These are phyloP conservation scores for Gryon sp. DNA, from an alignment of 1,140 invertebrate species.

Conservation along the genomic window DNA sequence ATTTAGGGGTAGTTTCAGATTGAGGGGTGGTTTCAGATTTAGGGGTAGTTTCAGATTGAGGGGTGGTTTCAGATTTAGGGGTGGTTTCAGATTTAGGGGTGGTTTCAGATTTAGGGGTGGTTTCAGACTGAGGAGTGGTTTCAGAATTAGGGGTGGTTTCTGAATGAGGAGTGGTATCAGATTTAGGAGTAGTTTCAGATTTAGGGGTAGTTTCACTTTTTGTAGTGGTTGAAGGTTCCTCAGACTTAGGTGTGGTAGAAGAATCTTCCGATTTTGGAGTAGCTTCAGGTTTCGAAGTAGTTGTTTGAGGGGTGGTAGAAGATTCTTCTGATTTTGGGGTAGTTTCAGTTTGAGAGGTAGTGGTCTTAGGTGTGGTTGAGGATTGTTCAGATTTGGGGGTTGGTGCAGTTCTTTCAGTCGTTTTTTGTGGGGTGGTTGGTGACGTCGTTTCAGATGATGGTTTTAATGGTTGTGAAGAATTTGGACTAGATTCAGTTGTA, in stretches of 20 bases:
- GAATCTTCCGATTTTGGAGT: slow-evolving; percentile 9
- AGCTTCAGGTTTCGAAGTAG: background rate
- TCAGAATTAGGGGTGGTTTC: slow-evolving; percentile 5
- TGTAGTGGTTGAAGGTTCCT: slow-evolving; percentile 18
- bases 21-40: slow-evolving; percentile 4
- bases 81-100: background rate
- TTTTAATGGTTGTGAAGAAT: no score
- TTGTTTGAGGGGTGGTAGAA: background rate
- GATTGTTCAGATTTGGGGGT: slow-evolving; percentile 24
- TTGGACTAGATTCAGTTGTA: slow-evolving; percentile 1
- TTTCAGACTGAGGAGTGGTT: slow-evolving; percentile 18
- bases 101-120: slow-evolving; percentile 7
- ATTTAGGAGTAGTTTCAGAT: background rate
- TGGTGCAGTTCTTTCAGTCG: no score
- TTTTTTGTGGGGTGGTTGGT: no score
- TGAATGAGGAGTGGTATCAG: slow-evolving; percentile 5
- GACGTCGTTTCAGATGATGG: no score
- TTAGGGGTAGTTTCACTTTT: background rate
- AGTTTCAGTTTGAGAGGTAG: background rate
- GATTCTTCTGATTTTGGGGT: slow-evolving; percentile 13
- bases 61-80: background rate
- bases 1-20: slow-evolving; percentile 18
- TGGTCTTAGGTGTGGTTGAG: background rate
- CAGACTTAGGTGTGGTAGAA: no score
- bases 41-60: background rate